phyloP scores from a whole-genome alignment of 2,888 invertebrate species.

The Nesidiocoris tenuis region DNA sequence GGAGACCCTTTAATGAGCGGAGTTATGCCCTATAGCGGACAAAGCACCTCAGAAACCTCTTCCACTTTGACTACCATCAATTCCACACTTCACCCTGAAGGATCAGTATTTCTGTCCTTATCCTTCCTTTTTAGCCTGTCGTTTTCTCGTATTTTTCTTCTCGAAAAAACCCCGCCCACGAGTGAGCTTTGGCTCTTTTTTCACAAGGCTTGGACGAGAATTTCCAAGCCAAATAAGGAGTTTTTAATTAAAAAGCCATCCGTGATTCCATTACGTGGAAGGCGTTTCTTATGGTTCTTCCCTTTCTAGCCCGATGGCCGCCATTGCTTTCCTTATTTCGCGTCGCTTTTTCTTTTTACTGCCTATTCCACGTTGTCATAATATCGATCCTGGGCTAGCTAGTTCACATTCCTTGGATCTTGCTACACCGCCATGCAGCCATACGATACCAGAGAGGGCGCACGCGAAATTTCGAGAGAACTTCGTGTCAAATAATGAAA shows the following conservation, averaged over 20 bases:
- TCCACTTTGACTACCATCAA: neutral
- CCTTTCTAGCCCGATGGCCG: constrained; percentile 6
- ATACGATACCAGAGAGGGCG: no score
- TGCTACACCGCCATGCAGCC: no score
- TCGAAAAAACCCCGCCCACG: neutral
- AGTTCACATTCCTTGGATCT: no score
- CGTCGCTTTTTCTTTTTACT: neutral
- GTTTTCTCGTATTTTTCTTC: constrained; percentile 2
- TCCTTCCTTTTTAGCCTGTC: neutral
- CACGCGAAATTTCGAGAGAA: no score
- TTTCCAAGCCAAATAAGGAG: constrained; percentile 39
- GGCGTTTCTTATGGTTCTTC: constrained; percentile 9
- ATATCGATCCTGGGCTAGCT: no score
- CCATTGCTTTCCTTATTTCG: neutral
- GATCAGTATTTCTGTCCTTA: neutral
- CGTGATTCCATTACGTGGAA: constrained; percentile 44
- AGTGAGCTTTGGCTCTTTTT: neutral
- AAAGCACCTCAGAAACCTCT: constrained; percentile 13
- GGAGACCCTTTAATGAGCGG: constrained; percentile 38
- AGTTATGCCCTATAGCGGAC: constrained; percentile 40
- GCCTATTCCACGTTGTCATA: no score
- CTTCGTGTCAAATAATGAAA: no score
- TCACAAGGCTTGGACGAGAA: constrained; percentile 13
- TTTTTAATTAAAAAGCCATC: constrained; percentile 46
- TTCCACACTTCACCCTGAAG: neutral